Evolutionary conservation across 2,888 invertebrate species (phyloP), one percentile per base, ranked within the genome.

Genomic region (Lasioglossum marginatum): DNA sequence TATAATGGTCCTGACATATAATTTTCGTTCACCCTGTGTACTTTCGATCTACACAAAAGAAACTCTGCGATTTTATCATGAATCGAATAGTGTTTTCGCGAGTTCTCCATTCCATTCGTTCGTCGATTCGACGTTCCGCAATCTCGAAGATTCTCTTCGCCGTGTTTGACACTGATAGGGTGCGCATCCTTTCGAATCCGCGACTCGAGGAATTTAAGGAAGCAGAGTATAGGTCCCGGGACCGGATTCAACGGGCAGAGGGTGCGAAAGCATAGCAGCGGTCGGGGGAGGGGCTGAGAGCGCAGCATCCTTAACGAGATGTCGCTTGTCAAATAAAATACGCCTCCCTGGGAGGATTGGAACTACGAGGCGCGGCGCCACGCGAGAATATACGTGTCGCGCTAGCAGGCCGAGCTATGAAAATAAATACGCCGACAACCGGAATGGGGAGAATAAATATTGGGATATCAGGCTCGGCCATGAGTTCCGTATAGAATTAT

Each of bases 111-210:
- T 80, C 82, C 78, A 37, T 77, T 87, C 76, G 79, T 57, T 52
- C 78, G 73, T 84, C 82, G 77, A 89, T 87, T 80, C 77, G 81
- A 72, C 85, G 83, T 79, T 76, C 68, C 71, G 79, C 87, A 89
- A 89, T 87, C 83, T 90, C 83, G 78, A 75, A 79, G 85, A 88
- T 89, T 88, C 88, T 79, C 70, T 73, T 79, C 57, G 70, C 68
- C 79, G 71, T 77, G 78, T 83, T 82, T 83, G 90, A 90, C 87
- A 85, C 82, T 87, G 90, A 91, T 89, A 88, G 86, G 82, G 75
- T 77, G 79, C 79, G 74, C 83, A 85, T 57, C 80, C 75, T 74
- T 34, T 73, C 70, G 71, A 27, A 31, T 43, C 6, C 10, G 10
- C 57, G 76, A 37, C 66, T 66, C 79, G 43, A 74, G 77, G 81